Conservation (phyloP, 2,888 invertebrate genomes). For the Loripinus fragilis region DNA sequence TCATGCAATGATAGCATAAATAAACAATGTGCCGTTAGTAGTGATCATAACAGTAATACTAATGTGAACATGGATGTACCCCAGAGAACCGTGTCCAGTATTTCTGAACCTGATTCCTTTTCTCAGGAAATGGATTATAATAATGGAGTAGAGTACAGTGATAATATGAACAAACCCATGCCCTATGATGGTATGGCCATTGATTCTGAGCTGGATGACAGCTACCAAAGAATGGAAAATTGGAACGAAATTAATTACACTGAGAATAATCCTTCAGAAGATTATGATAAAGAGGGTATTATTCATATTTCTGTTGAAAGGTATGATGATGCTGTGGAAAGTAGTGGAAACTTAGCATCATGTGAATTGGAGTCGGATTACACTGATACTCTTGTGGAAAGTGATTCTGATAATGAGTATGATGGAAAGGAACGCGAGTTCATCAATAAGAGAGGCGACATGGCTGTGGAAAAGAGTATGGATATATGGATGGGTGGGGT, state of each 20-base stretch:
- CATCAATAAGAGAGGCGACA: constrained; percentile 41
- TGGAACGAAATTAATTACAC: background rate
- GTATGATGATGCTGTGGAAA: constrained; percentile 19
- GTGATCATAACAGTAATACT: background rate
- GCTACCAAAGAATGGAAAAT: background rate
- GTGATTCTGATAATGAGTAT: constrained; percentile 46
- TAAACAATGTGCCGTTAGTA: background rate
- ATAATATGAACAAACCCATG: background rate
- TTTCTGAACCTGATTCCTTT: background rate
- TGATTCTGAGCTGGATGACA: background rate
- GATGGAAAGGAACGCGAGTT: constrained; percentile 45
- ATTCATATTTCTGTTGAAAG: constrained; percentile 10
- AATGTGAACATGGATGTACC: background rate
- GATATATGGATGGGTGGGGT: constrained; percentile 40
- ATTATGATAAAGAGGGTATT: background rate
- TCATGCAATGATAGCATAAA: background rate
- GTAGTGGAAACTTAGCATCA: constrained; percentile 20
- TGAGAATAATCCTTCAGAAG: background rate
- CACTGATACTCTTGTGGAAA: constrained; percentile 19
- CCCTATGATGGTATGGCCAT: background rate
- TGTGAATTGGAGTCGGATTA: constrained; percentile 29
- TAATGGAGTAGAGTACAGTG: background rate
- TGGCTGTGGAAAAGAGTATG: constrained; percentile 55
- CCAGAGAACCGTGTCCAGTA: background rate
- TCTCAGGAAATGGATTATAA: background rate